Evolutionary conservation across 1,140 invertebrate genomes (phyloP).

Genomic region (Heliothis subflexa): DNA sequence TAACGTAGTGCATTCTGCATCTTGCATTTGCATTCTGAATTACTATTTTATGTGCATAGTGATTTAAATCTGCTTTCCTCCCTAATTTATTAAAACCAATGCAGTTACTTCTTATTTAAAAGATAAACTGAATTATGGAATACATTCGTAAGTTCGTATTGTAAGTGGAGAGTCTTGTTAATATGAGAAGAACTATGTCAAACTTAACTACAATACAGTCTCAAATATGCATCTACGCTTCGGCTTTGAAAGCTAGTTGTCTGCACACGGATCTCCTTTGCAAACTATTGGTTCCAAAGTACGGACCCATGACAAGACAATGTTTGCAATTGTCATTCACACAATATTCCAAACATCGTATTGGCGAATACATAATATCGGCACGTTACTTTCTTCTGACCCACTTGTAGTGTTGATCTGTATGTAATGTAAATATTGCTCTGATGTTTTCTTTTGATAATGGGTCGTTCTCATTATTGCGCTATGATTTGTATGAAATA

Average conservation of each 20-base stretch:
- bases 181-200: neutral
- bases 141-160: too few relatives aligned
- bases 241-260: neutral
- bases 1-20: too few relatives aligned
- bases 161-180: neutral
- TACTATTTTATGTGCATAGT: too few relatives aligned
- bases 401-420: slow-evolving; percentile 36
- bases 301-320: slow-evolving; percentile 42
- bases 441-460: slow-evolving; percentile 18
- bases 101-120: too few relatives aligned
- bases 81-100: too few relatives aligned
- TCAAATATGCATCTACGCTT: too few relatives aligned
- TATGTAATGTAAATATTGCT: slow-evolving; percentile 19
- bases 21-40: too few relatives aligned
- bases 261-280: neutral
- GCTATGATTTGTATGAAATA: neutral
- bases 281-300: neutral
- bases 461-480: neutral
- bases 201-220: too few relatives aligned
- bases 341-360: slow-evolving; percentile 43
- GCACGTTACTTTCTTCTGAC: slow-evolving; percentile 46
- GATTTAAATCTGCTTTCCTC: too few relatives aligned
- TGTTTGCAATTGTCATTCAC: slow-evolving; percentile 50
- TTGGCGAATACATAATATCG: slow-evolving; percentile 27
- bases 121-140: too few relatives aligned